Evolutionary conservation across 2,888 invertebrate species (phyloP).

Genomic region (Hydraecia micacea): DNA sequence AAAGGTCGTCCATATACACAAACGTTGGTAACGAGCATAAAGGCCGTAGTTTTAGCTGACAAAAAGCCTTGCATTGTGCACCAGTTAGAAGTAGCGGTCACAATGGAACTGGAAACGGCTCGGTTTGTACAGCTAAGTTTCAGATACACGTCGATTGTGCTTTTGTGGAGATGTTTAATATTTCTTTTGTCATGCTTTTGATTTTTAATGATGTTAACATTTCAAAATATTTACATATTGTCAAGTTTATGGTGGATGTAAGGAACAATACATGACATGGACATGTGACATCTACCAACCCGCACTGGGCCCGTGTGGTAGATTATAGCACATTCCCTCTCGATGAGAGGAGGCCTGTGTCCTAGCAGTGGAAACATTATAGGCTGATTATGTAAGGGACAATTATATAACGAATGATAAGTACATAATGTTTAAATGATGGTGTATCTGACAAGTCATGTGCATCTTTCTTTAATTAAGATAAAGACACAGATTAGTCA

Average conservation of each 20-base stretch:
- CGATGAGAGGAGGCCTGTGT: no score
- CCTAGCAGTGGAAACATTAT: no score
- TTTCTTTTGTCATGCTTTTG: neutral
- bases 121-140: slow-evolving; percentile 8
- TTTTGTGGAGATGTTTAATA: neutral
- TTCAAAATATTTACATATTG: neutral
- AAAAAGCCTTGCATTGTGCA: slow-evolving; percentile 29
- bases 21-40: slow-evolving; percentile 36
- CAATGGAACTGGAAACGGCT: slow-evolving; percentile 28
- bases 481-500: neutral
- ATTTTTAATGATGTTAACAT: neutral
- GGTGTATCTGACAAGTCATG: no score
- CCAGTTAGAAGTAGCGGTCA: slow-evolving; percentile 19
- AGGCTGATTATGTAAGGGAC: neutral
- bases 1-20: slow-evolving; percentile 21
- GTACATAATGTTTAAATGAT: no score
- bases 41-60: slow-evolving; percentile 26
- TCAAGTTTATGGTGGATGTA: neutral
- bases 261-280: neutral
- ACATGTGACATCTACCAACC: neutral
- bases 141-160: slow-evolving; percentile 17
- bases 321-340: neutral
- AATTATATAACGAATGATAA: neutral
- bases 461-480: neutral
- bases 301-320: no score